Base-by-base conservation (phyloP, 2,797 vertebrate genomes). In the Streptopelia turtur region DNA sequence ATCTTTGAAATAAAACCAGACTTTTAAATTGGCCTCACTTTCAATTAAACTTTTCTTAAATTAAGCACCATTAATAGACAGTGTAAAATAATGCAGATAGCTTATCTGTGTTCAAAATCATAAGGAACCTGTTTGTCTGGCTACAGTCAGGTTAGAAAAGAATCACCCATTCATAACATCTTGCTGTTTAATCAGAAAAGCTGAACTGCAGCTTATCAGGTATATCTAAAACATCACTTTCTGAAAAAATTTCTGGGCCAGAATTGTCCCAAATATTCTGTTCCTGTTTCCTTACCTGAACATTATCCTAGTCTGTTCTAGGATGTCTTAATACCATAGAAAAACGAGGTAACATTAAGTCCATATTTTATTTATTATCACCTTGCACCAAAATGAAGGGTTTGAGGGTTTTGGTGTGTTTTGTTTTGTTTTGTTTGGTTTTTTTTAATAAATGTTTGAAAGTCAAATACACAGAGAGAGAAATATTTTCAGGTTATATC, bases 401-500 rank as follows among this genome's bases (percentile, higher is more conserved):
- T 16, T 23, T 12, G 13, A 8, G 3, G 1, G 24, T 15, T 71
- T 57, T 63, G 6, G 11, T 50, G 12, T 52, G 20, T 70, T 59
- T 41, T 50, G 39, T 18, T 63, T 74, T 21, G 9, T 47, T 52
- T 59, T 22, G 10, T 5, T 14, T 16, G 22, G 6, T 4, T 10
- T 9, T 49, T 83, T 50, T 71, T 27, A 77, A 33, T 49, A 83
- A 52, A 45, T 71, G 5, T 52, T 63, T 86, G 27, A 63, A 86
- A 89, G 27, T 56, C 25, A 90, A 93, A 94, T 47, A 60, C 33
- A 43, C 5, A 24, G 37, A n/a, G 47, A 65, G 21, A 70, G 15
- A 88, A 70, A 66, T 50, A 11, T 60, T 91, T 89, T 87, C 68
- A 90, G 74, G 75, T 93, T 91, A 80, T 56, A 50, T 66, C 31